A percentile compares a stretch with the other conserved stretches of the same genome.
These are phyloP conservation scores for Plotosus lineatus DNA, from an alignment of 2,113 vertebrate species.

Conservation along the genomic window DNA sequence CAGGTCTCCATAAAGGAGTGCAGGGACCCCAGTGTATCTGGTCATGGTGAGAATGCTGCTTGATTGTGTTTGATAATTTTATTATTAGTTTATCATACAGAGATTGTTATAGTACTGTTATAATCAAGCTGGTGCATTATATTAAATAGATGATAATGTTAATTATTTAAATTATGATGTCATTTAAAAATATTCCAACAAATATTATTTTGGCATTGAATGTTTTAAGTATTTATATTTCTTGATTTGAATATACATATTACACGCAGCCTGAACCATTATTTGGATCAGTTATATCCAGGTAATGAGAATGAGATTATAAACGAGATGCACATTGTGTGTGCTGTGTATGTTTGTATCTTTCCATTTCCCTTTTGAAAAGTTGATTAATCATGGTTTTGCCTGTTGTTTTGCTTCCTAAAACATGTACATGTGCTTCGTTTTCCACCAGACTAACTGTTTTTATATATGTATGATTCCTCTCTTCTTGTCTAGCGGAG, in stretches of 20 bases:
- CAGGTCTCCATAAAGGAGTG: constrained; percentile 85
- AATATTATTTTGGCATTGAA: neutral
- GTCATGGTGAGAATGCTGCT: constrained; percentile 76
- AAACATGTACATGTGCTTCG: constrained; percentile 1
- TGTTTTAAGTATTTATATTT: neutral
- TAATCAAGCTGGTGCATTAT: neutral
- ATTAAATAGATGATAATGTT: neutral
- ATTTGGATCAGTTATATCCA: neutral
- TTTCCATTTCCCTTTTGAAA: neutral
- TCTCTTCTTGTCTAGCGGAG: constrained; percentile 64
- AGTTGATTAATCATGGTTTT: neutral
- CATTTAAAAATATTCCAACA: neutral
- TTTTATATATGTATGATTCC: neutral
- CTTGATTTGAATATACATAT: neutral
- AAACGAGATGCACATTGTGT: neutral
- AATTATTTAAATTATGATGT: neutral
- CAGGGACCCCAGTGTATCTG: constrained; percentile 81
- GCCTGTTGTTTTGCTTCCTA: neutral
- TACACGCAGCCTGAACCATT: neutral
- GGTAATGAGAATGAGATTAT: neutral
- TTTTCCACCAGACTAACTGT: neutral
- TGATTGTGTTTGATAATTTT: too few species aligned
- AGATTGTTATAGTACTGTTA: neutral
- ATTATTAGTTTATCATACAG: too few species aligned
- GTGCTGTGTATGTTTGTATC: neutral